Evolutionary conservation across 2,113 vertebrate species (phyloP), one percentile per base, ranked within the genome.

Genomic region (Megaceryle maxima): DNA sequence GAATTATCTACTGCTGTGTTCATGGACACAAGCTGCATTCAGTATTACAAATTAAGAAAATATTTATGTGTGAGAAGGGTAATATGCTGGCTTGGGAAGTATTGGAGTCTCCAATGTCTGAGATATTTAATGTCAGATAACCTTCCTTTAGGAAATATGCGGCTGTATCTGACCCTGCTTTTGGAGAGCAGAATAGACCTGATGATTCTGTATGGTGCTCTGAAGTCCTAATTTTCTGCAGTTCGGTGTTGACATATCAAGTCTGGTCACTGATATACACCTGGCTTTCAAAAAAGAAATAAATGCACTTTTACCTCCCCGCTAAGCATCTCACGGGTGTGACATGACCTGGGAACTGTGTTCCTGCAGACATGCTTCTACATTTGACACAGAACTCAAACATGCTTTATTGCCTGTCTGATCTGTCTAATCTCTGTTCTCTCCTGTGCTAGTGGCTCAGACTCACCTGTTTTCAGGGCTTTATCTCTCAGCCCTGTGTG

Each of bases 381-480:
- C 37, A 83, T 41, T 16, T 64, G 39, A 59, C 60, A 55, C 10
- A 25, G 35, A 69, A 24, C 39, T 60, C 51, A 57, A 51, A 25
- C 0, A 1, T 76, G 41, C 18, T 20, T 44, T 0, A 0, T 10
- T 37, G 7, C 19, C 35, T 46, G 8, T 5, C 39, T 57, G 19
- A 28, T 62, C 35, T 17, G 4, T 31, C 16, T 35, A 13, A 21
- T 46, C 7, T 75, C 53, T 76, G 25, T n/a, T 70, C 24, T 33
- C 35, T 78, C 17, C 28, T 41, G 10, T 5, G 8, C 69, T 74
- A 44, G 6, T 56, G 50, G 5, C 21, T 87, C 26, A 21, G 35
- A 25, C 37, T 15, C 11, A 31, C 2, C 26, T 67, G 41, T 19
- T 44, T 88, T 76, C 72, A 60, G 83, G n/a, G 48, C 46, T 68